phyloP scores from a whole-genome alignment of 2,113 vertebrate species.

The Tretioscincus oriximinensis region DNA sequence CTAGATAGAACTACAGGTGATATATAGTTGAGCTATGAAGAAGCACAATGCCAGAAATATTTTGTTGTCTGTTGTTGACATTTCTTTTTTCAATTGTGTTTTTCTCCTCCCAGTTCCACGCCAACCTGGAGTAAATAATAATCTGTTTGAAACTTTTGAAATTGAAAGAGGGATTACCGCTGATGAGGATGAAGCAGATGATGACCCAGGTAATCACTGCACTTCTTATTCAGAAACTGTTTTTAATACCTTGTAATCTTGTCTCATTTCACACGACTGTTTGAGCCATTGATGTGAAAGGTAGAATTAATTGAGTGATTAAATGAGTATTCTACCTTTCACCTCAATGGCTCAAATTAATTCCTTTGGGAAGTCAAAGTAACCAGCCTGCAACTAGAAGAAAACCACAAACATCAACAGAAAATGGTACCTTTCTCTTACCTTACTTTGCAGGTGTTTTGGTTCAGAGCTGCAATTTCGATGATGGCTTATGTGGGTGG shows the following conservation, averaged over 20 bases:
- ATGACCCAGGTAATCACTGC: slow-evolving; percentile 85
- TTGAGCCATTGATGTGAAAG: too few relatives aligned
- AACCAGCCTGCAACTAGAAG: background rate
- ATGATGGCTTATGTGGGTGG: slow-evolving; percentile 92
- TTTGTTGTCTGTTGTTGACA: slow-evolving; percentile 18
- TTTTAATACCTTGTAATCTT: background rate
- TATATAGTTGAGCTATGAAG: slow-evolving; percentile 36
- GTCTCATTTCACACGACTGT: too few relatives aligned
- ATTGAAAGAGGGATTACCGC: slow-evolving; percentile 93
- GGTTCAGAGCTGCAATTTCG: slow-evolving; percentile 90
- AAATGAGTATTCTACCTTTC: too few relatives aligned
- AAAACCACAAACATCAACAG: background rate
- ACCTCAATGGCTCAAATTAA: too few relatives aligned
- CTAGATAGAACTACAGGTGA: slow-evolving; percentile 19
- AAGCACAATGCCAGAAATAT: slow-evolving; percentile 23
- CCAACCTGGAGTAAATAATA: slow-evolving; percentile 82
- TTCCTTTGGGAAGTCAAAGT: background rate
- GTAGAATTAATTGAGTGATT: too few relatives aligned
- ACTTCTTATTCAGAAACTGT: background rate
- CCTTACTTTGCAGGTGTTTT: slow-evolving; percentile 72
- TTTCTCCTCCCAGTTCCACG: slow-evolving; percentile 82
- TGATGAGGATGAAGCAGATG: slow-evolving; percentile 82
- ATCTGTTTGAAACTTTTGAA: slow-evolving; percentile 85
- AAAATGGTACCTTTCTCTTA: background rate
- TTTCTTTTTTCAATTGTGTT: slow-evolving; percentile 19